Percentiles rank a stretch among this genome's conserved stretches.
Conservation (phyloP, 2,113 vertebrate species). For the Phylloscopus trochilus region DNA sequence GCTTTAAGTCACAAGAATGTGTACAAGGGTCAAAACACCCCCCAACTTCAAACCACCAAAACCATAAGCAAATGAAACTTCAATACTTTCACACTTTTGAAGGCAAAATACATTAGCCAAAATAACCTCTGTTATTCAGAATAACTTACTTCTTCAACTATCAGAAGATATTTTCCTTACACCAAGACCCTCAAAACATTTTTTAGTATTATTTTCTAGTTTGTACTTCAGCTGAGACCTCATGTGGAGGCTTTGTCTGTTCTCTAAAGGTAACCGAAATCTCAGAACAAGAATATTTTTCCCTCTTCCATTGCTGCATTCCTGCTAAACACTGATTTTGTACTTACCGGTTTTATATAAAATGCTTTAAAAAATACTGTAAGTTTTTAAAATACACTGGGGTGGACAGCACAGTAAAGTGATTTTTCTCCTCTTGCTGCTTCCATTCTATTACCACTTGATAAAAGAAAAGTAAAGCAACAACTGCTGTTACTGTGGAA, state of each 20-base stretch:
- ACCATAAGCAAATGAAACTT: neutral
- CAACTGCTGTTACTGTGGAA: neutral
- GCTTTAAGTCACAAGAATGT: neutral
- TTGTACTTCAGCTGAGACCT: neutral
- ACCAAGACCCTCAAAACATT: neutral
- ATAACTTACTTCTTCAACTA: neutral
- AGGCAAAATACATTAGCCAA: neutral
- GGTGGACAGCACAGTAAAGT: neutral
- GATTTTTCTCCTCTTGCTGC: neutral
- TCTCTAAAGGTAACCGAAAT: neutral
- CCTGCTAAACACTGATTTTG: neutral
- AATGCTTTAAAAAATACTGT: neutral
- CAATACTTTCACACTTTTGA: neutral
- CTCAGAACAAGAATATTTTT: neutral
- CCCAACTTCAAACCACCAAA: neutral
- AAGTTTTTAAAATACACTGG: neutral
- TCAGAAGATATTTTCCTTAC: neutral
- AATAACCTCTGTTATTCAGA: neutral
- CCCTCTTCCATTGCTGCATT: neutral
- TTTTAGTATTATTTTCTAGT: neutral
- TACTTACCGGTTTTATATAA: neutral
- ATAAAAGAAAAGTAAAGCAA: neutral
- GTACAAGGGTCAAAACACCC: neutral
- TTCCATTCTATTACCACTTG: neutral
- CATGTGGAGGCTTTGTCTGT: neutral